phyloP scores from a whole-genome alignment of 2,797 vertebrate genomes.

The Argya squamiceps region DNA sequence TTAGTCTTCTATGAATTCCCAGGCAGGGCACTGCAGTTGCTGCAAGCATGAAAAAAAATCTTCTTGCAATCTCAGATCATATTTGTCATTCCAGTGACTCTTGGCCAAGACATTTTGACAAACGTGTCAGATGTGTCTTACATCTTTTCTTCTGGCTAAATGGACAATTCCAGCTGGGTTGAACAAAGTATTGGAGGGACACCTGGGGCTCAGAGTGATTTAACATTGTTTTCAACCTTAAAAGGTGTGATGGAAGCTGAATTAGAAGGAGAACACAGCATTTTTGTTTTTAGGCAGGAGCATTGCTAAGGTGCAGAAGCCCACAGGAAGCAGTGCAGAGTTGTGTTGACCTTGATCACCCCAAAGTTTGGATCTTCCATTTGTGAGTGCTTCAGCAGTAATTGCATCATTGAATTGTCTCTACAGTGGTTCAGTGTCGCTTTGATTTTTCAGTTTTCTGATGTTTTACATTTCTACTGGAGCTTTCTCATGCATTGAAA shows the following conservation, averaged over 20 bases:
- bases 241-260: background rate
- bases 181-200: rapidly evolving
- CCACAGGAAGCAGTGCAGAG: background rate
- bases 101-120: background rate
- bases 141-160: background rate
- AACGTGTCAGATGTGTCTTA: background rate
- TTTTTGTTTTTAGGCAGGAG: background rate
- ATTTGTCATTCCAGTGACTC: background rate
- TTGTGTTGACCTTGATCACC: background rate
- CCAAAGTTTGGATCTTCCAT: background rate
- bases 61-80: rapidly evolving
- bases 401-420: background rate
- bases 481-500: too few relatives aligned
- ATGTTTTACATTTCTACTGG: too few relatives aligned
- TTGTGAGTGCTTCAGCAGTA: background rate
- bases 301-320: background rate
- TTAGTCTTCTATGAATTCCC: background rate
- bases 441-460: too few relatives aligned
- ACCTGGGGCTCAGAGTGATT: background rate
- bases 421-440: background rate
- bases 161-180: background rate
- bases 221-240: background rate
- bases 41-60: background rate
- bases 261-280: background rate
- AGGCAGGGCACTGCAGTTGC: background rate